These are phyloP conservation scores for Gari tellinella DNA, from an alignment of 2,888 invertebrate species.

Conservation along the genomic window DNA sequence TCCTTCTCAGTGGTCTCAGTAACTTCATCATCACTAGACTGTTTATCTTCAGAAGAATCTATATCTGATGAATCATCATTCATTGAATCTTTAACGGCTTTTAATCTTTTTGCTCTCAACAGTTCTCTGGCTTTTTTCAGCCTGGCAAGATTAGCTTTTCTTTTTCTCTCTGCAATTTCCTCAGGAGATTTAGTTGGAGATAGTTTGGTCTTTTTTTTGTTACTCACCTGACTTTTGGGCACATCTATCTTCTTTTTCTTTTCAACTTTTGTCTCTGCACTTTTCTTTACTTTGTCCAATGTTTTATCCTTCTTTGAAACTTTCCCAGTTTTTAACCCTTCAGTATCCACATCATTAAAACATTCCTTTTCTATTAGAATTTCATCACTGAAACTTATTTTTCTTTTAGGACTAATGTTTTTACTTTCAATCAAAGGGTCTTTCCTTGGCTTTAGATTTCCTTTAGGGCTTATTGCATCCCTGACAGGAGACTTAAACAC, in stretches of 20 bases:
- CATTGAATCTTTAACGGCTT: slow-evolving; percentile 10
- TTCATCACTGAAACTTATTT: slow-evolving; percentile 41
- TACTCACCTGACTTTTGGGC: neutral
- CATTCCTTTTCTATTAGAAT: neutral
- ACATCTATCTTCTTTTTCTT: slow-evolving; percentile 36
- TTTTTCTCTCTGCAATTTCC: slow-evolving; percentile 50
- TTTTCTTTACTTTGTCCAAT: neutral
- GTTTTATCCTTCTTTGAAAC: slow-evolving; percentile 6
- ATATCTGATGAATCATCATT: slow-evolving; percentile 22
- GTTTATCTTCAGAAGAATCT: slow-evolving; percentile 16
- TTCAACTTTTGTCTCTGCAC: slow-evolving; percentile 15
- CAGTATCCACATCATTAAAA: neutral
- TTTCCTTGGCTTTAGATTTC: slow-evolving; percentile 15
- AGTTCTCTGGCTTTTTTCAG: slow-evolving; percentile 52
- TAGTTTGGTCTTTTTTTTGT: neutral
- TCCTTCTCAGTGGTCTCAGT: slow-evolving; percentile 23
- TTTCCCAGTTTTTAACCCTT: slow-evolving; percentile 2
- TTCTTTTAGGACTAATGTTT: slow-evolving; percentile 25
- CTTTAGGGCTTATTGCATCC: slow-evolving; percentile 15
- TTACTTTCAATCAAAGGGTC: neutral
- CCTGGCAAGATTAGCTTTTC: slow-evolving; percentile 50
- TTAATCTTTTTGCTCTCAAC: slow-evolving; percentile 19
- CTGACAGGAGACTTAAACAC: slow-evolving; percentile 20
- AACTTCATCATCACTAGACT: slow-evolving; percentile 22
- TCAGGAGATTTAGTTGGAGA: slow-evolving; percentile 35